phyloP scores from a whole-genome alignment of 2,797 vertebrate genomes.

The Aphelocoma californica region DNA sequence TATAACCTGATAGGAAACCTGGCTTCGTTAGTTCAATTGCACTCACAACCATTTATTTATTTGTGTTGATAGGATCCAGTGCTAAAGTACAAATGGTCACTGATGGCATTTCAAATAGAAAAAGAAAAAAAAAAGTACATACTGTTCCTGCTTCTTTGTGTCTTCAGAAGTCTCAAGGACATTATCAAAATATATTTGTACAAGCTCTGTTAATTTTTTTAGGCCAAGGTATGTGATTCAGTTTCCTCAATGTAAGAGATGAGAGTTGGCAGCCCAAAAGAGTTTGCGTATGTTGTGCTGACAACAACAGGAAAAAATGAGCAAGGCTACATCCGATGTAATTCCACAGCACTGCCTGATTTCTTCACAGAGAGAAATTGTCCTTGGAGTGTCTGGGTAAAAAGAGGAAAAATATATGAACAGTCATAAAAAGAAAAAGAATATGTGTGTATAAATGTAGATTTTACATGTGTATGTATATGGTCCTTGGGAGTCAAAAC shows the following conservation, averaged over 20 bases:
- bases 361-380: not conserved
- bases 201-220: not conserved
- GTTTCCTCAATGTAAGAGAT: not conserved
- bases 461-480: not conserved
- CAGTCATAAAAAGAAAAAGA: not conserved
- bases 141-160: not conserved
- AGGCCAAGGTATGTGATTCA: not conserved
- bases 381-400: not conserved
- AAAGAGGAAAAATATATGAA: not conserved
- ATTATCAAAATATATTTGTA: conserved; percentile 3
- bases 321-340: not conserved
- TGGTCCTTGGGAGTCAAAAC: not conserved
- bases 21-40: not conserved
- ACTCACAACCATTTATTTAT: conserved; percentile 4
- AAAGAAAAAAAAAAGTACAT: not conserved
- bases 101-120: not conserved
- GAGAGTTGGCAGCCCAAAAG: not conserved
- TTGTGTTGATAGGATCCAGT: not conserved
- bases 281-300: not conserved
- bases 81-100: not conserved
- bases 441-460: not conserved
- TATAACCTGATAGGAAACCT: not conserved
- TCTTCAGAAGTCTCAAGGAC: not conserved
- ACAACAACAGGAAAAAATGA: not conserved
- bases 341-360: not conserved